phyloP scores from a whole-genome alignment of 2,113 vertebrate genomes.

The Leptodactylus fuscus region DNA sequence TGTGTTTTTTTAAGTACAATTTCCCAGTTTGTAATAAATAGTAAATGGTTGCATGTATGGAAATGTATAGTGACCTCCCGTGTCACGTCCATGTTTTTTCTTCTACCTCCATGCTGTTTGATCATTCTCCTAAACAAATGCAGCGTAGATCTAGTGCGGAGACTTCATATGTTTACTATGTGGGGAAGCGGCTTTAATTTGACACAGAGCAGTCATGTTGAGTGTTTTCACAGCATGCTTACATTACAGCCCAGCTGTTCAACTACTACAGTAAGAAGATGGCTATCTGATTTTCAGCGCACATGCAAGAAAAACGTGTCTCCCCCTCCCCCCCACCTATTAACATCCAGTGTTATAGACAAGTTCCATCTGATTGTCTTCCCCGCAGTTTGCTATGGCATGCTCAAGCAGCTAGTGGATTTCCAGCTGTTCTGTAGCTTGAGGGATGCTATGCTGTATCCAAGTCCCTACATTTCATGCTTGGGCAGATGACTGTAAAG shows the following conservation, averaged over 20 bases:
- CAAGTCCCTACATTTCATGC: too few relatives aligned
- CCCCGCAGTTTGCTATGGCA: not conserved
- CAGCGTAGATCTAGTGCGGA: not conserved
- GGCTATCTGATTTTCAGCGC: constrained; percentile 22
- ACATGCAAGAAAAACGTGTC: constrained; percentile 11
- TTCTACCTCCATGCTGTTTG: constrained; percentile 14
- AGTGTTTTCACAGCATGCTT: constrained; percentile 56
- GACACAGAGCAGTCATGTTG: constrained; percentile 38
- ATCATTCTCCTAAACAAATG: constrained; percentile 29
- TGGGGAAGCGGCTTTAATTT: constrained; percentile 43
- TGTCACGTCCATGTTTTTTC: not conserved
- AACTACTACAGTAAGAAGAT: constrained; percentile 30
- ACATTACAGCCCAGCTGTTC: constrained; percentile 54
- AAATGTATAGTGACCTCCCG: not conserved
- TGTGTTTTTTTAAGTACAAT: not conserved
- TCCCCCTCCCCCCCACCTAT: not conserved
- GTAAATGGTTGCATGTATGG: not conserved
- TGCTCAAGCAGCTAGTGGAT: not conserved
- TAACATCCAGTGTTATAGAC: constrained; percentile 28
- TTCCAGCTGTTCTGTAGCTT: constrained; percentile 28
- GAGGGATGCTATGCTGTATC: not conserved
- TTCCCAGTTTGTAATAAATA: not conserved
- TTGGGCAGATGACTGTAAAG: too few relatives aligned
- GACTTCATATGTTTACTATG: constrained; percentile 41
- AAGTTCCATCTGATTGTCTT: constrained; percentile 35